Base-by-base conservation (phyloP, 2,113 vertebrate species). In the Marmota monax region DNA sequence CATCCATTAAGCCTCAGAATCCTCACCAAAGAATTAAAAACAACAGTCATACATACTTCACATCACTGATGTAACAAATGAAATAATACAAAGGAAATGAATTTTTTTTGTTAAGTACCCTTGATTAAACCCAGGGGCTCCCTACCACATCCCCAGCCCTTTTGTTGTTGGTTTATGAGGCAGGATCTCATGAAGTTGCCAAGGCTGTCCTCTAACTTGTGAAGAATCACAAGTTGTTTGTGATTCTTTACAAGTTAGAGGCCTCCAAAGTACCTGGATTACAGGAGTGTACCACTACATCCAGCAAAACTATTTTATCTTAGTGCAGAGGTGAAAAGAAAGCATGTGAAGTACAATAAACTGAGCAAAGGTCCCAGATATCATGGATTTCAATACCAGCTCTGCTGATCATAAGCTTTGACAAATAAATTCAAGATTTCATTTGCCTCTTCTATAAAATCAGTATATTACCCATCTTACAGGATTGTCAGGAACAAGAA, bases 41-140 rank as follows among this genome's bases (percentile, higher is more conserved):
- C 48, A 93, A 39, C 9, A 67, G 4, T 8, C 42, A 18, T 70
- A 42, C 22, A 56, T 86, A 79, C 27, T 80, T 92, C 67, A 82
- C 39, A 42, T n/a, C 56, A 82, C 0, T 63, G 9, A 16, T 84
- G 8, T 48, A 95, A 88, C 48, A 34, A 84, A 78, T 85, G 56
- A 88, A 92, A 94, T 45, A 95, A 61, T 72, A 78, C 23, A 58
- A 88, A 92, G 32, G 18, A 92, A 96, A 92, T 42, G 34, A 25
- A 12, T 34, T 67, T 32, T 92, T 89, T 32, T 67, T 32, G 39
- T 14, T 2, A 32, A 34, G 65, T 69, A 69, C 13, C 14, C 4
- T 32, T 32, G 29, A 34, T 17, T 69, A 16, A 69, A 34, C 32
- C 65, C 32, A 17, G 65, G 45, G 45, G 45, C 45, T 45, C 45